Conservation (phyloP, 2,888 invertebrate species). For the Lycophotia porphyrea region DNA sequence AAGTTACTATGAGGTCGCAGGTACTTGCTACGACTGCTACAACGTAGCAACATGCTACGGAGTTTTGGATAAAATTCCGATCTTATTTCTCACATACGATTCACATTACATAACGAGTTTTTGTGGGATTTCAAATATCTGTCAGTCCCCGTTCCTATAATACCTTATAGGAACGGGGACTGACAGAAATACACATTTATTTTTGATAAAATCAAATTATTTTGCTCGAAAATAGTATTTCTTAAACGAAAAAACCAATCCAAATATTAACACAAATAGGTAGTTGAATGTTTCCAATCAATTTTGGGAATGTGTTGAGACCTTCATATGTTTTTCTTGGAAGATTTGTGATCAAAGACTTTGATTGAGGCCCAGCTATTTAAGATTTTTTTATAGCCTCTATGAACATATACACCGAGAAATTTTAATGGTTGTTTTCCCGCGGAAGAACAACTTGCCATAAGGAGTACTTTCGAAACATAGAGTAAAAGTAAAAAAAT, state of each 20-base stretch:
- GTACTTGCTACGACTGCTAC: constrained; percentile 23
- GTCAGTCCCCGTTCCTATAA: too few relatives aligned
- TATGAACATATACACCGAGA: too few relatives aligned
- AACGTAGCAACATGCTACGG: constrained; percentile 28
- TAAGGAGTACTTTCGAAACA: too few relatives aligned
- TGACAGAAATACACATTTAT: neutral
- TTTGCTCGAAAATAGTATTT: neutral
- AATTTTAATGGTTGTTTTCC: too few relatives aligned
- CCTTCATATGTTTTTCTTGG: constrained; percentile 26
- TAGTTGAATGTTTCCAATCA: constrained; percentile 28
- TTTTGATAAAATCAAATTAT: neutral
- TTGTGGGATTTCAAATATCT: neutral
- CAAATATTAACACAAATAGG: constrained; percentile 19
- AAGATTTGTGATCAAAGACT: constrained; percentile 39
- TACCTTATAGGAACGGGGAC: neutral
- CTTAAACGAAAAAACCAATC: neutral
- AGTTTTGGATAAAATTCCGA: neutral
- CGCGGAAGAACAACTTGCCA: too few relatives aligned
- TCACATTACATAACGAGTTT: neutral
- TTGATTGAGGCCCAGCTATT: constrained; percentile 40
- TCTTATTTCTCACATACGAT: neutral
- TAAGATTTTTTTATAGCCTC: too few relatives aligned
- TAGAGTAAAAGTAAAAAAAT: too few relatives aligned
- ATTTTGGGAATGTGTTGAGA: constrained; percentile 23
- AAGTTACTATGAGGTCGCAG: constrained; percentile 24